Evolutionary conservation across 2,113 vertebrate genomes (phyloP).

Genomic region (Maccullochella peelii): DNA sequence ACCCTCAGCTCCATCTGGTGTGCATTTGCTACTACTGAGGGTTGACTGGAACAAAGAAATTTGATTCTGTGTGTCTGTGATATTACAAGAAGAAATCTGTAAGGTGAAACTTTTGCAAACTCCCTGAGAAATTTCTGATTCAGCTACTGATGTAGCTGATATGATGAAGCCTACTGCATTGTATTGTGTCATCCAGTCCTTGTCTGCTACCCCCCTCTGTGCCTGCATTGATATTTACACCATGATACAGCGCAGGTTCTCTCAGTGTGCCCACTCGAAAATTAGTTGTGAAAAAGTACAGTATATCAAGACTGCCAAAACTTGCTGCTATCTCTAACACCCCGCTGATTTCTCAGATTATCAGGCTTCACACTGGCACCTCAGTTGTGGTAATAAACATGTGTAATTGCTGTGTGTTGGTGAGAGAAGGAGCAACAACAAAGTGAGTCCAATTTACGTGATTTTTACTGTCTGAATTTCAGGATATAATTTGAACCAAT

Average conservation of each 20-base stretch:
- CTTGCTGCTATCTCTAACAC: slow-evolving; percentile 44
- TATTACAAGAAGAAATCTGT: slow-evolving; percentile 32
- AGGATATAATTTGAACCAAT: slow-evolving; percentile 12
- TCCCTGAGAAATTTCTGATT: slow-evolving; percentile 43
- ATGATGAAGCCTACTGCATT: slow-evolving; percentile 41
- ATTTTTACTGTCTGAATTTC: slow-evolving; percentile 2
- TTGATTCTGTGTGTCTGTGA: slow-evolving; percentile 34
- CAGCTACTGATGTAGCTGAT: slow-evolving; percentile 7
- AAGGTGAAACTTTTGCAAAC: slow-evolving; percentile 38
- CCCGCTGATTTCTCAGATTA: slow-evolving; percentile 72
- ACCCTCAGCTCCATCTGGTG: slow-evolving; percentile 44
- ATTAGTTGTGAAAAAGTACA: slow-evolving; percentile 66
- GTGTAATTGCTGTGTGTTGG: slow-evolving; percentile 39
- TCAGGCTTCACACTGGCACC: slow-evolving; percentile 60
- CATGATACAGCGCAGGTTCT: slow-evolving; percentile 53
- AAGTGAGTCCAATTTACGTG: slow-evolving; percentile 20
- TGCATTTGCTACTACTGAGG: slow-evolving; percentile 36
- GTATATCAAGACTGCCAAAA: slow-evolving; percentile 47
- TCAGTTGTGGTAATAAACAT: slow-evolving; percentile 64
- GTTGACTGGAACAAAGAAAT: slow-evolving; percentile 28
- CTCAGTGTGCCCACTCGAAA: slow-evolving; percentile 61
- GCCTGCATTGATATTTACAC: slow-evolving; percentile 60
- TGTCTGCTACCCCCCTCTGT: slow-evolving; percentile 33
- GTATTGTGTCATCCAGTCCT: slow-evolving; percentile 43
- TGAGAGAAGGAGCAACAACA: slow-evolving; percentile 54